Evolutionary conservation across 2,888 invertebrate genomes (phyloP), one percentile per base, ranked within the genome.

Genomic region (Arctia plantaginis): DNA sequence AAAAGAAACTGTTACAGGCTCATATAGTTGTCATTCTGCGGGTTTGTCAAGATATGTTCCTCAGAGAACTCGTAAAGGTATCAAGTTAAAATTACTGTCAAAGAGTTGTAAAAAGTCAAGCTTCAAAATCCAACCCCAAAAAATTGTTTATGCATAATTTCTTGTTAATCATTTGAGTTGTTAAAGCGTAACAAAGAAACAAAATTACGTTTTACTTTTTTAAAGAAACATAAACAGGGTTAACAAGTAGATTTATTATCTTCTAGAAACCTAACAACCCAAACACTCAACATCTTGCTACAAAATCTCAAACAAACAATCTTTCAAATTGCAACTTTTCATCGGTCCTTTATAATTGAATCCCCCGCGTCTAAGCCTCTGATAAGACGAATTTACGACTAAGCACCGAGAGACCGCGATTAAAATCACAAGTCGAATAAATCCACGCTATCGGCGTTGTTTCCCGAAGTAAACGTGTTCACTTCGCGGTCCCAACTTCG

Each of bases 391-490:
- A 85, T 85, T 85, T 83, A 82, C 84, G 81, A 78, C 77, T 76
- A 77, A 82, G 75, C 65, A 74, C 75, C 75, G 41, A 71, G 68
- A 71, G 55, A 62, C 30, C 27, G 59, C 71, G 90, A 89, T 91
- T 90, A 89, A 89, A 90, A 90, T 90, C 87, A 82, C 80, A 89
- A 92, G 88, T 90, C 88, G 83, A 89, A 93, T 92, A 93, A 93
- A 93, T 92, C 88, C 83, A 80, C 79, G 84, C 87, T 90, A 92
- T 90, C 90, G 87, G 86, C 74, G 74, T 88, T 92, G 90, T 92
- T 93, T 88, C 87, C 79, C 79, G 86, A 91, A 92, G 93, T 93
- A 92, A 93, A 91, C 91, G 89, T 89, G 90, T 84, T 89, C 89
- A 88, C 85, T 89, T 88, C 77, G 87, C 86, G 82, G 82, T 66